phyloP scores from a whole-genome alignment of 2,888 invertebrate genomes.

The Endomychus coccineus region DNA sequence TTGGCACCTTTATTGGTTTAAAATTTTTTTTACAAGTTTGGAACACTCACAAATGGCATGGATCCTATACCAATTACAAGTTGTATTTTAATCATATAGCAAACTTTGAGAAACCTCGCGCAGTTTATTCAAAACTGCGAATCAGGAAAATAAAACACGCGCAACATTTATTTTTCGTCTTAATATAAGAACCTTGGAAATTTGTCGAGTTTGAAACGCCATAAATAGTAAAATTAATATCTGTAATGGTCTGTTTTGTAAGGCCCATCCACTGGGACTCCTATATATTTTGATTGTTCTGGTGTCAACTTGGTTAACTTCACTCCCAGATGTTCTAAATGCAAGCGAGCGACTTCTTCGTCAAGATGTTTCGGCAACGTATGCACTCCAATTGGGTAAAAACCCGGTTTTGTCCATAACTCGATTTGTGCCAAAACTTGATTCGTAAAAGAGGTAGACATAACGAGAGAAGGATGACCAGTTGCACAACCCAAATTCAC shows the following conservation, averaged over 20 bases:
- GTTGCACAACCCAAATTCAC: constrained; percentile 98
- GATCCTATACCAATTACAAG: too few species aligned
- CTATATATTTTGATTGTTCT: constrained; percentile 86
- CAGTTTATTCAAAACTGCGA: too few species aligned
- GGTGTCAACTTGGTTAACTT: constrained; percentile 83
- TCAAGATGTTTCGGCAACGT: constrained; percentile 93
- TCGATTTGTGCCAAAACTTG: constrained; percentile 99
- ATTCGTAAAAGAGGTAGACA: constrained; percentile 99
- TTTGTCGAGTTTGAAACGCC: too few species aligned
- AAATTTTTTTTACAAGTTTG: too few species aligned
- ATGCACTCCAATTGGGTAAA: constrained; percentile 84
- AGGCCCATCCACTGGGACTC: constrained; percentile 81
- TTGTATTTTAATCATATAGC: too few species aligned
- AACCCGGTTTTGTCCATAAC: constrained; percentile 82
- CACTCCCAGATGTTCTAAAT: constrained; percentile 92
- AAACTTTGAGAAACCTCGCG: too few species aligned
- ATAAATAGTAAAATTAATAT: too few species aligned
- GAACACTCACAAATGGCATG: too few species aligned
- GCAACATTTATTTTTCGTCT: too few species aligned
- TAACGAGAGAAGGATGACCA: constrained; percentile 98
- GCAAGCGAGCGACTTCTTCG: constrained; percentile 94
- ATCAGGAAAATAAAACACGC: too few species aligned
- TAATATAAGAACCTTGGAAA: too few species aligned
- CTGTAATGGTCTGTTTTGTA: constrained; percentile 97
- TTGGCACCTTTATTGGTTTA: too few species aligned